Base-by-base conservation (phyloP, 2,888 invertebrate species). In the Tromatobia lineatoria region DNA sequence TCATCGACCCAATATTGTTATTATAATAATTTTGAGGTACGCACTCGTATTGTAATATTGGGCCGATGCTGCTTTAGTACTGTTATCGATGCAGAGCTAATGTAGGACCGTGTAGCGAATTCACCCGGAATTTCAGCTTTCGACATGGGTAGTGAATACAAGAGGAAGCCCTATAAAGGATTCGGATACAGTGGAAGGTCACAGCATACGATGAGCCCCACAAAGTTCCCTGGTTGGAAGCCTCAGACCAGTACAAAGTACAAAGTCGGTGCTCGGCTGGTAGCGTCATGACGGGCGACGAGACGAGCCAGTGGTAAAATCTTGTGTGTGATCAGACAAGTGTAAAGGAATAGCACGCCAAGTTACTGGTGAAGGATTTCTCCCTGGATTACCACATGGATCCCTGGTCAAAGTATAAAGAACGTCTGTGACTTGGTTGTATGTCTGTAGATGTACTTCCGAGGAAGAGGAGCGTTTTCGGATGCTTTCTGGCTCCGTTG, bases 351-450 rank as follows among this genome's bases (percentile, higher is more conserved):
- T 29, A 80, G 80, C 47, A 73, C 59, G 52, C 67, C 61, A 74
- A 73, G 73, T 77, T 80, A 73, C 74, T 64, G 73, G 59, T 29
- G 13, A 66, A 59, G 73, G 50, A 83, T 73, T 77, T 61, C 76
- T 77, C 54, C 61, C 73, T 77, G 83, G 77, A 83, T 83, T 83
- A 80, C 77, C 59, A 67, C 73, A 83, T 77, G 83, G 80, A 77
- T 80, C 69, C 69, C 59, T 77, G 83, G 77, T 83, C 83, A 83
- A 83, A 80, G 83, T 83, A 80, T 83, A 83, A 83, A 77, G 83
- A 83, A 80, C 69, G 83, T 73, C 59, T 23, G 67, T n/a, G 59
- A 52, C 61, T 69, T 15, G 15, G 59, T 45, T 18, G 34, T 20
- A 61, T 45, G 47, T 59, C 71, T 76, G 42, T 64, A 38, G 61